Evolutionary conservation across 2,888 invertebrate genomes (phyloP), one percentile per base, ranked within the genome.

Genomic region (Cenopis cana): DNA sequence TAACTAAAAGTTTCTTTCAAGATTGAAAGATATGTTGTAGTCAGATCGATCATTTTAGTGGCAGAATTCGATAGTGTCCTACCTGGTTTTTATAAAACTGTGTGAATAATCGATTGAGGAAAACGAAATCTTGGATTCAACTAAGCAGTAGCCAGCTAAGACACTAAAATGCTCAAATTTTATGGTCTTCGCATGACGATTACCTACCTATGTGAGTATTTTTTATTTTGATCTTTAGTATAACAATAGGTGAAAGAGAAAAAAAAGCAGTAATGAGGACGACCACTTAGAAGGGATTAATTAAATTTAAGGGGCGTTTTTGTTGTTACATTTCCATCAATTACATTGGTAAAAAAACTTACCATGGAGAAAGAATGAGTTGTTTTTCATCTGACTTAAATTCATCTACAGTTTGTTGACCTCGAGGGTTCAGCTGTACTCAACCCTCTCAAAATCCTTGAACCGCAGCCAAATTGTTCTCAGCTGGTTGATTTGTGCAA

Each of bases 401-500:
- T 56, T 18, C 33, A 36, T 38, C n/a, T 41, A 41, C 20, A 36
- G 33, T 50, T 62, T 62, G 36, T 62, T 29, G 62, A 62, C 50
- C 62, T 62, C 62, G 29, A 41, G 60, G 50, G 62, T 52, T 46
- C 29, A 66, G 55, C 38, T 33, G 12, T 8, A 12, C 33, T 18
- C 55, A 56, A 49, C 66, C 57, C 57, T 67, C 49, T 49, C 49
- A 29, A 46, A 57, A 57, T 57, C 57, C 33, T 57, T 67, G 24
- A 57, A 57, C 49, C 57, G 57, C 49, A 56, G 18, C 57, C 56
- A 57, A 66, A 66, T 57, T 36, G 29, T 46, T 56, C 49, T 36
- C 67, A 67, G 56, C 18, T 50, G 67, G 62, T 36, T 62, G 50
- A 14, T 50, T 52, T 49, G 57, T 67, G 38, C 46, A 66, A 56